Percentiles rank a stretch among this genome's conserved stretches.
phyloP scores from a whole-genome alignment of 2,113 vertebrate species.

The Ardeotis arabs region DNA sequence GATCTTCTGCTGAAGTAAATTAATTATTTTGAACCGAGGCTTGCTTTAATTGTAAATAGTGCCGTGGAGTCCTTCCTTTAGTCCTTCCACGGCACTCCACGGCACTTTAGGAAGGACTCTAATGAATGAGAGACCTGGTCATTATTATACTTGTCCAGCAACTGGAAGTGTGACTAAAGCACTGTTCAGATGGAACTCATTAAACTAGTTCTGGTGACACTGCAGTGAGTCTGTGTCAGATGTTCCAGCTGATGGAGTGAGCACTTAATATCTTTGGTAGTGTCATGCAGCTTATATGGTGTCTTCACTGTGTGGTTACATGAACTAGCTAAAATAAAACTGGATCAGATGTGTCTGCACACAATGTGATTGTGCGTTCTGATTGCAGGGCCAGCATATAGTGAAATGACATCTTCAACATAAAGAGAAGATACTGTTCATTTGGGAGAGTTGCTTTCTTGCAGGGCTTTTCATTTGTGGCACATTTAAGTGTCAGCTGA shows the following conservation, averaged over 20 bases:
- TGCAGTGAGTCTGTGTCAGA: background rate
- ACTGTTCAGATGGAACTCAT: background rate
- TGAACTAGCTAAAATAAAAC: background rate
- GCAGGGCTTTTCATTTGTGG: background rate
- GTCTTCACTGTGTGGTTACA: background rate
- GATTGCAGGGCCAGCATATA: background rate
- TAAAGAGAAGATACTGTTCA: background rate
- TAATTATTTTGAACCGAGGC: background rate
- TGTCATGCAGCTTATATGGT: background rate
- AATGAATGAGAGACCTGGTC: background rate
- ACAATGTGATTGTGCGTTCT: background rate
- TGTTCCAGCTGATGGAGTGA: background rate
- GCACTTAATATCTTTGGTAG: background rate
- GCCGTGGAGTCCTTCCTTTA: background rate
- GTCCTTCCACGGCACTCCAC: no score
- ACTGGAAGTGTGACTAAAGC: background rate
- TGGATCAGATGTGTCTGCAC: background rate
- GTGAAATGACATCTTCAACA: background rate
- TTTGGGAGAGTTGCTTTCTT: background rate
- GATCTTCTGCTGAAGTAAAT: slow-evolving; percentile 7
- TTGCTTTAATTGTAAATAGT: background rate
- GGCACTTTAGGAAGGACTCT: background rate
- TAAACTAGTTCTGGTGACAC: background rate
- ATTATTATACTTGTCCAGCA: background rate
- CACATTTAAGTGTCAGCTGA: background rate